A percentile compares a stretch with the other conserved stretches of the same genome.
phyloP scores from a whole-genome alignment of 2,113 vertebrate species.

The Oplegnathus fasciatus region DNA sequence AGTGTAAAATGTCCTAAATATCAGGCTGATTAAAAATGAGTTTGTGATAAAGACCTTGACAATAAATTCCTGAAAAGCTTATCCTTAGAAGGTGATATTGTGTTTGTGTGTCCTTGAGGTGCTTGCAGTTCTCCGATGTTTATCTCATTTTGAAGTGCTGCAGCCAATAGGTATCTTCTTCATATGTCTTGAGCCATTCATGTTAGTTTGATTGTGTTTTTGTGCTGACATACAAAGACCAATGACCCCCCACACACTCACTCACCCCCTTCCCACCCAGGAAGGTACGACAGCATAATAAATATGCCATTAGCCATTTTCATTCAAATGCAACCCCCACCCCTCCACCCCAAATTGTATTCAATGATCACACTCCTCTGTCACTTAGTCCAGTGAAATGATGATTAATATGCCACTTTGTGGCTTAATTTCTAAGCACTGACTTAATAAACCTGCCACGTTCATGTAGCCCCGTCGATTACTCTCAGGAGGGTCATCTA shows the following conservation, averaged over 20 bases:
- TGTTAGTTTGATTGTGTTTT: not conserved
- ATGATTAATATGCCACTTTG: constrained; percentile 80
- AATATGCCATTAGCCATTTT: constrained; percentile 65
- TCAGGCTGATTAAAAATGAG: not conserved
- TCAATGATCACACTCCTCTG: constrained; percentile 67
- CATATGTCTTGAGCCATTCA: not conserved
- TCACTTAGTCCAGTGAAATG: constrained; percentile 70
- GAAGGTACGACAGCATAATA: constrained; percentile 54
- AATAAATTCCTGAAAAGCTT: not conserved
- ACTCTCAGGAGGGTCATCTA: constrained; percentile 65
- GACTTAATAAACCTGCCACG: constrained; percentile 78
- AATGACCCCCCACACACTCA: constrained; percentile 1
- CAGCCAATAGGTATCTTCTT: not conserved
- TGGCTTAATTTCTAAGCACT: constrained; percentile 73
- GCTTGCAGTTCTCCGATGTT: not conserved
- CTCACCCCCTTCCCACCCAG: constrained; percentile 34
- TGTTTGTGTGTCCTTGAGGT: constrained; percentile 19
- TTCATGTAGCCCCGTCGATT: constrained; percentile 61
- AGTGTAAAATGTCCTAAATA: not conserved
- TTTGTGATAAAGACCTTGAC: not conserved
- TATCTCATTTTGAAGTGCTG: constrained; percentile 35
- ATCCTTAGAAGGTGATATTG: not conserved
- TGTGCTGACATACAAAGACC: constrained; percentile 15
- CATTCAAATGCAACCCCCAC: constrained; percentile 56
- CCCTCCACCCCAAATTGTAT: constrained; percentile 48